Evolutionary conservation across 2,797 vertebrate genomes (phyloP).

Genomic region (Gymnodraco acuticeps): DNA sequence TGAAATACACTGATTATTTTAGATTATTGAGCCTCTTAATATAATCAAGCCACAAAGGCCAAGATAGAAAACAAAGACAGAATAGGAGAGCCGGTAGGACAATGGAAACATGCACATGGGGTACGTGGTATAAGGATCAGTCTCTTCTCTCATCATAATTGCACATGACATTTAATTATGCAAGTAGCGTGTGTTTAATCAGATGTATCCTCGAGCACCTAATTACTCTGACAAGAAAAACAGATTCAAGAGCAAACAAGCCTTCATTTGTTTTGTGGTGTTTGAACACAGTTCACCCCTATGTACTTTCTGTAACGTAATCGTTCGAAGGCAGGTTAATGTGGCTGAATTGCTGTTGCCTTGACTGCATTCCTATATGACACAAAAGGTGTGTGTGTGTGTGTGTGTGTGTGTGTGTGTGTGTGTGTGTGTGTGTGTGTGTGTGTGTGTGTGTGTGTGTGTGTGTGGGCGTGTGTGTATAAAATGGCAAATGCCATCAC

Average conservation of each 20-base stretch:
- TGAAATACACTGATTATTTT: not conserved
- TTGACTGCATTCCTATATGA: slow-evolving; percentile 27
- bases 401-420: too few relatives aligned
- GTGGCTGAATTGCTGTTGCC: slow-evolving; percentile 38
- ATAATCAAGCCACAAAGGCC: slow-evolving; percentile 19
- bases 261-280: slow-evolving; percentile 58
- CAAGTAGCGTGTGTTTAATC: slow-evolving; percentile 76
- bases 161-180: slow-evolving; percentile 83
- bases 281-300: slow-evolving; percentile 63
- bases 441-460: not conserved
- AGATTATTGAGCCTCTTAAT: not conserved
- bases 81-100: slow-evolving; percentile 29
- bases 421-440: not conserved
- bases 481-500: not conserved
- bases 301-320: slow-evolving; percentile 50
- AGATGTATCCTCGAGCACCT: slow-evolving; percentile 79
- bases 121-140: slow-evolving; percentile 53
- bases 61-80: slow-evolving; percentile 38
- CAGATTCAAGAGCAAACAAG: slow-evolving; percentile 69
- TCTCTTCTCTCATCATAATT: slow-evolving; percentile 76
- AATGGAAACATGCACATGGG: slow-evolving; percentile 54
- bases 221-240: slow-evolving; percentile 74
- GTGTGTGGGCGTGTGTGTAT: slow-evolving; percentile 33
- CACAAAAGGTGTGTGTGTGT: slow-evolving; percentile 7
- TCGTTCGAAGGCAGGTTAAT: slow-evolving; percentile 42